phyloP scores from a whole-genome alignment of 2,113 vertebrate genomes.

The Leucoraja erinaceus region DNA sequence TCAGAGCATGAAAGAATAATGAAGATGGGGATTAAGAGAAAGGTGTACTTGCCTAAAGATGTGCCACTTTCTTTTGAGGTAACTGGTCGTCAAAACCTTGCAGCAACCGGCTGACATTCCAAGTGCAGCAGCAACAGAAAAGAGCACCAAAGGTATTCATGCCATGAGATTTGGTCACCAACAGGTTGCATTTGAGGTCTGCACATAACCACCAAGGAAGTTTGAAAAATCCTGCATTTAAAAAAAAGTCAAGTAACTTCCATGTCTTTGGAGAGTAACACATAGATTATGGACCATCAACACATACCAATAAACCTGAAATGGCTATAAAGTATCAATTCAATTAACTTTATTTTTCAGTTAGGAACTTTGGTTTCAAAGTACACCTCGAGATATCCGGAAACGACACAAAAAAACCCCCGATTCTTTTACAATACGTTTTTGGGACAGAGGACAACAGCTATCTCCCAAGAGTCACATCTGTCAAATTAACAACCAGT shows the following conservation, averaged over 20 bases:
- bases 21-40: neutral
- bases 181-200: neutral
- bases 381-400: neutral
- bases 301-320: neutral
- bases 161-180: conserved; percentile 61
- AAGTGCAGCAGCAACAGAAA: conserved; percentile 73
- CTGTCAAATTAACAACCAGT: neutral
- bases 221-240: neutral
- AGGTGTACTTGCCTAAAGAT: conserved; percentile 62
- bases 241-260: neutral
- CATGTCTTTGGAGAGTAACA: neutral
- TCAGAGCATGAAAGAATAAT: neutral
- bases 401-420: neutral
- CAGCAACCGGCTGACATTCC: conserved; percentile 65
- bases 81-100: conserved; percentile 46
- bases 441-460: neutral
- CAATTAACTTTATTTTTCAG: no score
- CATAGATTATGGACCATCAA: no score
- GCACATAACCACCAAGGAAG: neutral
- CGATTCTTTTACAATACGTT: neutral
- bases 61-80: conserved; percentile 64
- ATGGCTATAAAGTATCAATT: neutral
- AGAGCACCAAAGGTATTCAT: conserved; percentile 74
- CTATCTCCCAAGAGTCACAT: neutral
- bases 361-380: no score